Base-by-base conservation (phyloP, 2,888 invertebrate genomes). In the Stegana nigrithorax region DNA sequence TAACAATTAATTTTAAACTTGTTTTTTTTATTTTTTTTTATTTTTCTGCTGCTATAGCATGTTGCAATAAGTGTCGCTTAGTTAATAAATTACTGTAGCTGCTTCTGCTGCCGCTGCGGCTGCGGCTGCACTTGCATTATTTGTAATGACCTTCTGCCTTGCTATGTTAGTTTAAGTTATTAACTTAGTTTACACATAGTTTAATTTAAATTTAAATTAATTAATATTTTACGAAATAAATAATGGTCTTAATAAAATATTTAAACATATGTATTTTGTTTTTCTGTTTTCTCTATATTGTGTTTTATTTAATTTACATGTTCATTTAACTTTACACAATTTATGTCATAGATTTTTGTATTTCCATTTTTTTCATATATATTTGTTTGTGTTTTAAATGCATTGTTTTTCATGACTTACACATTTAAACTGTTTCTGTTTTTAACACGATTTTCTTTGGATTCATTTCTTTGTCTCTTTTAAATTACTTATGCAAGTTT, bases 401-500 rank as follows among this genome's bases (percentile, higher is more conserved):
- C 81, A 81, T 76, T 78, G 80, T 74, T 81, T 77, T 71, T 78
- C 78, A 80, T 76, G 72, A 78, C 75, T 72, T 76, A 76, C 68
- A 75, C n/a, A 76, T 53, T 56, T 29, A 45, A 57, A 59, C 23
- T 27, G 27, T 25, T 21, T 44, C 55, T 56, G 47, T 10, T 47
- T 55, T 39, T 39, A 39, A 39, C 17, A 14, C n/a, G 3, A 2
- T 39, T 39, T 39, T 4, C 5, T 39, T 39, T 39, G 14, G 14
- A 14, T 39, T 36, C 36, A 39, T 39, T 39, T n/a, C n/a, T 2
- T 39, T 39, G 23, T 45, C 61, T 62, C 53, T 12, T 62, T 63
- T 32, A 63, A 62, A 65, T 64, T 66, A 67, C 59, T 63, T 61
- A 65, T 67, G 60, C n/a, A 42, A 56, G 57, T 56, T 17, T 57